phyloP scores from a whole-genome alignment of 2,888 invertebrate genomes.

The Pammene fasciana region DNA sequence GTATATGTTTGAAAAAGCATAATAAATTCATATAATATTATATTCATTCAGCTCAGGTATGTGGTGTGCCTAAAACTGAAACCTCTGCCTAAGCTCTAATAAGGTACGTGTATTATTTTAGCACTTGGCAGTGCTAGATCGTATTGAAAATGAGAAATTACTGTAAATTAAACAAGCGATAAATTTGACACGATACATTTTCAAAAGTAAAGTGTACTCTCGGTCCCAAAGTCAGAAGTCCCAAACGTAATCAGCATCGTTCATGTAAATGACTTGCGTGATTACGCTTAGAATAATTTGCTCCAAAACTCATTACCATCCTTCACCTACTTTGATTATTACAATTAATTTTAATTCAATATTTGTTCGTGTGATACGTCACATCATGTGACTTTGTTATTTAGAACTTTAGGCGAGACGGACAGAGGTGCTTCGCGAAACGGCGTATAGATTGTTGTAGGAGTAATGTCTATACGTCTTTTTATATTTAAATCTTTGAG shows the following conservation, averaged over 20 bases:
- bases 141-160: no score
- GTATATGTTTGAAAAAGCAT: background rate
- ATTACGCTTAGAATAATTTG: constrained; percentile 36
- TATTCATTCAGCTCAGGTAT: no score
- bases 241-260: constrained; percentile 21
- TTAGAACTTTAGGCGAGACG: constrained; percentile 51
- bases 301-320: constrained; percentile 41
- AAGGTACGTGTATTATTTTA: no score
- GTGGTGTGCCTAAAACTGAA: no score
- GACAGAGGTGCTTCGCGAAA: constrained; percentile 32
- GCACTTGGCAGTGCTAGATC: no score
- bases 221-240: background rate
- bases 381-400: constrained; percentile 68
- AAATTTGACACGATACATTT: no score
- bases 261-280: constrained; percentile 28
- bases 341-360: constrained; percentile 57
- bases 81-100: no score
- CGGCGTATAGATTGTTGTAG: background rate
- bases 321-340: constrained; percentile 60
- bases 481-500: constrained; percentile 40
- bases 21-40: no score
- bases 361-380: constrained; percentile 60
- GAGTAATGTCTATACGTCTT: constrained; percentile 8
- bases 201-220: no score
- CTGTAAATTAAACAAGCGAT: no score